Conservation (phyloP, 2,888 invertebrate genomes). For the Callinectes sapidus region DNA sequence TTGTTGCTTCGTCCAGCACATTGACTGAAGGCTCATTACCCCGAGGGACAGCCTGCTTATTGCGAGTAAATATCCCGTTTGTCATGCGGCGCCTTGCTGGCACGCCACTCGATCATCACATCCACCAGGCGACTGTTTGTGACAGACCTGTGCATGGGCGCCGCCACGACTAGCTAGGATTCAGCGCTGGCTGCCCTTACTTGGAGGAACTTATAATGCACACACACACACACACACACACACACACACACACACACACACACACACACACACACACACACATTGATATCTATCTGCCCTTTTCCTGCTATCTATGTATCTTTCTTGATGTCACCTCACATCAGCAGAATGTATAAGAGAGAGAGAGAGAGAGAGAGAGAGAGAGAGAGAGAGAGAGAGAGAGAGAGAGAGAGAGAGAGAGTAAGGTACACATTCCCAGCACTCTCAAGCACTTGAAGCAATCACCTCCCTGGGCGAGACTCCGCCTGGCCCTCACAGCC, state of each 20-base stretch:
- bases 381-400: constrained; percentile 42
- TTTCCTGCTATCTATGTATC: background rate
- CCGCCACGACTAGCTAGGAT: no score
- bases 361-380: constrained; percentile 10
- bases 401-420: constrained; percentile 30
- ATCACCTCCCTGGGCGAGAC: background rate
- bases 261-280: background rate
- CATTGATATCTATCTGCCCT: background rate
- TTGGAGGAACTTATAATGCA: background rate
- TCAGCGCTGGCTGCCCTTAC: no score
- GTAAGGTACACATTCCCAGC: constrained; percentile 30
- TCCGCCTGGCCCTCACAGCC: background rate
- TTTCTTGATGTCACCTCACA: background rate
- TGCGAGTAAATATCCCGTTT: no score
- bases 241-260: background rate
- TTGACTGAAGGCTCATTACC: background rate
- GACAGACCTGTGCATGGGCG: no score
- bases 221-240: constrained; percentile 10
- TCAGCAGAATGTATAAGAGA: background rate
- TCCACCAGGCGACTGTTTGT: no score
- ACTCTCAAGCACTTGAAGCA: constrained; percentile 33
- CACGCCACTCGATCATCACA: no score
- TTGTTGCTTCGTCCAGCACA: background rate
- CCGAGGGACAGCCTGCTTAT: no score
- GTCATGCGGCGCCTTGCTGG: no score